Conservation (phyloP, 2,888 invertebrate species). For the Marasmarcha lunaedactyla region DNA sequence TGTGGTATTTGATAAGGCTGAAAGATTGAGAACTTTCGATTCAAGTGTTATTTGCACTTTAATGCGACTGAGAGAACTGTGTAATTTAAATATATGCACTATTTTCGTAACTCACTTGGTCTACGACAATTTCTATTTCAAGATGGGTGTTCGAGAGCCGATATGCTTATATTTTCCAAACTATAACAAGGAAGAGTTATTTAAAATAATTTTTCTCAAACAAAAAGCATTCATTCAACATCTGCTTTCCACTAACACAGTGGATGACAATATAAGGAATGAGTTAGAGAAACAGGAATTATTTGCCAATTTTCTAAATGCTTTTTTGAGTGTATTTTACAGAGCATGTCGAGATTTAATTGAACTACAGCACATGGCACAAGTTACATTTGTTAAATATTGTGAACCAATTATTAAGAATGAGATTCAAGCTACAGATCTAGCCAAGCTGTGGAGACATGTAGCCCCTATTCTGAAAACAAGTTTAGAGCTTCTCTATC, state of each 20-base stretch:
- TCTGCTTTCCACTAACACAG: slow-evolving; percentile 31
- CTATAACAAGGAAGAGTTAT: slow-evolving; percentile 79
- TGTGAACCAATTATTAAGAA: slow-evolving; percentile 81
- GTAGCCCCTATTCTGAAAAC: slow-evolving; percentile 81
- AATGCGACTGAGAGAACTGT: slow-evolving; percentile 79
- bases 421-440: slow-evolving; percentile 73
- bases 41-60: slow-evolving; percentile 79
- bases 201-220: slow-evolving; percentile 50
- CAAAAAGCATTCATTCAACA: slow-evolving; percentile 41
- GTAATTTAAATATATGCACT: slow-evolving; percentile 77
- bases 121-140: slow-evolving; percentile 83
- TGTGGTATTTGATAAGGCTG: slow-evolving; percentile 84
- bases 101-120: slow-evolving; percentile 82
- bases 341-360: slow-evolving; percentile 86
- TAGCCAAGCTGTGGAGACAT: slow-evolving; percentile 82
- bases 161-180: slow-evolving; percentile 83
- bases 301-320: slow-evolving; percentile 83
- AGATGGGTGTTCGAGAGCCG: slow-evolving; percentile 78
- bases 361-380: slow-evolving; percentile 86
- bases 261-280: slow-evolving; percentile 27
- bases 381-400: slow-evolving; percentile 80
- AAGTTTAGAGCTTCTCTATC: slow-evolving; percentile 82
- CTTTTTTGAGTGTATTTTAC: slow-evolving; percentile 87
- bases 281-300: slow-evolving; percentile 65
- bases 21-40: slow-evolving; percentile 81